Evolutionary conservation across 2,888 invertebrate genomes (phyloP).

Genomic region (Corythucha ciliata): DNA sequence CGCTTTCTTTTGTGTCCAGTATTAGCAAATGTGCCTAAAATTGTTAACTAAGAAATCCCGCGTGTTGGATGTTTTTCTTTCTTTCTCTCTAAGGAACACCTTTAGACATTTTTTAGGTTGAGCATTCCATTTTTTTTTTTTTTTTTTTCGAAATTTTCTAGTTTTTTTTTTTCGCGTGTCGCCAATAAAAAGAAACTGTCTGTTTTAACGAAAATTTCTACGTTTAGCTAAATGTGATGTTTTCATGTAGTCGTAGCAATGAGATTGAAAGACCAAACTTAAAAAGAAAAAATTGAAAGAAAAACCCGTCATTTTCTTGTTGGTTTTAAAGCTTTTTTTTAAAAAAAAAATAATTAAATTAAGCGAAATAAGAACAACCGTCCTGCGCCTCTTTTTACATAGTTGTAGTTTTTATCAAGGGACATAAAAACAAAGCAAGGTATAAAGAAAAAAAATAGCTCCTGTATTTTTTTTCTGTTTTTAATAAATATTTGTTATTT

Average conservation of each 20-base stretch:
- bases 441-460: background rate
- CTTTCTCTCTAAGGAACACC: too few species aligned
- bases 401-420: constrained; percentile 19
- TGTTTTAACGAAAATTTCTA: constrained; percentile 24
- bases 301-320: constrained; percentile 20
- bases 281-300: constrained; percentile 23
- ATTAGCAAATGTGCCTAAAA: too few species aligned
- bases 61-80: too few species aligned
- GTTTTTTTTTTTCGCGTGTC: background rate
- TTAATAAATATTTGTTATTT: constrained; percentile 7
- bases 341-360: too few species aligned
- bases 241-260: constrained; percentile 27
- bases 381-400: constrained; percentile 31
- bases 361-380: too few species aligned
- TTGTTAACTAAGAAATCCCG: too few species aligned
- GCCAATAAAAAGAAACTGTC: constrained; percentile 12
- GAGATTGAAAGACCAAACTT: constrained; percentile 29
- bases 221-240: constrained; percentile 31
- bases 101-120: too few species aligned
- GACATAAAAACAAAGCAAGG: constrained; percentile 21
- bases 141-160: constrained; percentile 16
- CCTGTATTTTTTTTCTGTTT: too few species aligned
- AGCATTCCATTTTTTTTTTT: constrained; percentile 18
- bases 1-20: too few species aligned
- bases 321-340: too few species aligned